phyloP scores from a whole-genome alignment of 2,888 invertebrate genomes.

The Agrotis puta region DNA sequence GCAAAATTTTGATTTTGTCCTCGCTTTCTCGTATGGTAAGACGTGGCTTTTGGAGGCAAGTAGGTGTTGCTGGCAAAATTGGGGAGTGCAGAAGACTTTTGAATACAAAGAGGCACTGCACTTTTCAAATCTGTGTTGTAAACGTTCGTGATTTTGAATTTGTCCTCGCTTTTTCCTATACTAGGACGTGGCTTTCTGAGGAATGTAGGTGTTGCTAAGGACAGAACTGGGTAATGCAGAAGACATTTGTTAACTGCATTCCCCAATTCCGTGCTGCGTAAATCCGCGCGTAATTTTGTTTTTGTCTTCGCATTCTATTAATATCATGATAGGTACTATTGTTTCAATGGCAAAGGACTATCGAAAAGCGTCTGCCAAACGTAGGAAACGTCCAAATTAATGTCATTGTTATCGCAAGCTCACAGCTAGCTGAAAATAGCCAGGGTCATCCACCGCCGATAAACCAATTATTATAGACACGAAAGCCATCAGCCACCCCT shows the following conservation, averaged over 20 bases:
- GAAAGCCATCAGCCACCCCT: constrained; percentile 29
- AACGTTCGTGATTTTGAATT: no score
- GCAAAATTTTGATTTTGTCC: constrained; percentile 1
- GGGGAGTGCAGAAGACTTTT: not conserved
- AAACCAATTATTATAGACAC: constrained; percentile 29
- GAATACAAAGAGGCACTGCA: not conserved
- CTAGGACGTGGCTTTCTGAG: constrained; percentile 27
- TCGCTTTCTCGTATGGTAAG: not conserved
- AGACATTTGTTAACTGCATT: not conserved
- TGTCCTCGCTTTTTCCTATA: not conserved
- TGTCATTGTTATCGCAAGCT: not conserved
- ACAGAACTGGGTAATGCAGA: constrained; percentile 9
- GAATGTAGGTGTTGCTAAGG: constrained; percentile 22
- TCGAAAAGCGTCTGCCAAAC: not conserved
- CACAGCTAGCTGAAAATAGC: not conserved
- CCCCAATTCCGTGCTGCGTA: constrained; percentile 13
- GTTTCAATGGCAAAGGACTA: not conserved
- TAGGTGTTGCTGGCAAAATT: not conserved
- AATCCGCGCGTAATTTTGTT: not conserved
- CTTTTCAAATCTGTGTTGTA: not conserved
- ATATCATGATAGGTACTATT: not conserved
- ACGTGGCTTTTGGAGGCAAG: not conserved
- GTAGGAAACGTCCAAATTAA: not conserved
- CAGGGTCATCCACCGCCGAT: constrained; percentile 9
- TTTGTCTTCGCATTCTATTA: not conserved